Evolutionary conservation across 2,888 invertebrate genomes (phyloP).

Genomic region (Sipha maydis): DNA sequence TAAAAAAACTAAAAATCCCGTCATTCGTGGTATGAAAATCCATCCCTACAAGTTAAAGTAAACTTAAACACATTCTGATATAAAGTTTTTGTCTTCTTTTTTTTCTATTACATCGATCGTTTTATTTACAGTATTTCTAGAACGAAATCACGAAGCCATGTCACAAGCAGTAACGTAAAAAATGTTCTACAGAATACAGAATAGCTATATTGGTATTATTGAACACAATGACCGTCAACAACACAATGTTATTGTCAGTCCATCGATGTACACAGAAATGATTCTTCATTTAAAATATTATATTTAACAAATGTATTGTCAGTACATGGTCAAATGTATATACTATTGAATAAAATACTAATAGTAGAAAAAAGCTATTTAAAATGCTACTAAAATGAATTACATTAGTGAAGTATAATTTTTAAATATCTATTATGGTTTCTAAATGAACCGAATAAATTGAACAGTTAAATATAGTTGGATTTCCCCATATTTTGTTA

Average conservation of each 20-base stretch:
- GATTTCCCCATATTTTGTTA: too few species aligned
- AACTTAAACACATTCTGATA: background rate
- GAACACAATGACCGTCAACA: background rate
- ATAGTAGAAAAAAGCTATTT: too few species aligned
- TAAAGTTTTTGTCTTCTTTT: background rate
- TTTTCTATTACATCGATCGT: background rate
- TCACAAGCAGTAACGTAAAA: background rate
- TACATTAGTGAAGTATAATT: too few species aligned
- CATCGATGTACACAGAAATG: background rate
- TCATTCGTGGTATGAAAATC: background rate
- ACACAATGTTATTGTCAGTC: background rate
- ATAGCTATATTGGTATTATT: background rate
- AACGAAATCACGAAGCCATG: background rate
- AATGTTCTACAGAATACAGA: background rate
- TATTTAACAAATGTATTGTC: background rate
- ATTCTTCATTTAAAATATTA: background rate
- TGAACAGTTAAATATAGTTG: too few species aligned
- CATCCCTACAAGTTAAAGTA: background rate
- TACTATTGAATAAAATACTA: too few species aligned
- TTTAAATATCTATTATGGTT: too few species aligned
- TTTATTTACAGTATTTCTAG: background rate
- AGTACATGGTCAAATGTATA: too few species aligned
- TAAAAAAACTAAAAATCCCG: background rate
- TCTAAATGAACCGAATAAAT: too few species aligned
- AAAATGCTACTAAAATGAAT: too few species aligned